A percentile compares a stretch with the other conserved stretches of the same genome.
phyloP scores from a whole-genome alignment of 2,113 vertebrate genomes.

The Sterrhoptilus dennistouni region DNA sequence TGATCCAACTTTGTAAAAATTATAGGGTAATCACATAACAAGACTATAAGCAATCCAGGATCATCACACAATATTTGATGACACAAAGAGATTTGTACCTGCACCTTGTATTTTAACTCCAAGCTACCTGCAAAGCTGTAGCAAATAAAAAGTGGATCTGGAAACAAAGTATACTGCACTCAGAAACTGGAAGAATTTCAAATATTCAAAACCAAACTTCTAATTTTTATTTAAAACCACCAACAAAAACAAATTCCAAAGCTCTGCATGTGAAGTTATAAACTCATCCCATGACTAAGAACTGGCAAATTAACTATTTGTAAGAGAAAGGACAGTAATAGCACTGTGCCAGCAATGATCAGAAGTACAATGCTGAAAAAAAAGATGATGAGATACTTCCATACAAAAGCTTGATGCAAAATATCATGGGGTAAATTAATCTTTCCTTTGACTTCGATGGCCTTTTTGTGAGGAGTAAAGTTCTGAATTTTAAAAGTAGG shows the following conservation, averaged over 20 bases:
- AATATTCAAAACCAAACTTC: not conserved
- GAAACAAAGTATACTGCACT: not conserved
- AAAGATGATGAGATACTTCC: not conserved
- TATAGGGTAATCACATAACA: not conserved
- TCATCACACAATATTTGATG: not conserved
- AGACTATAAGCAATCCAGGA: not conserved
- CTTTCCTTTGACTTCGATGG: not conserved
- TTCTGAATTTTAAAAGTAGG: not conserved
- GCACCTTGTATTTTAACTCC: not conserved
- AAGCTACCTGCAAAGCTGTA: not conserved
- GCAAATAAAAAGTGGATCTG: not conserved
- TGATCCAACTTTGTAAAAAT: not conserved
- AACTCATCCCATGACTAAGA: not conserved
- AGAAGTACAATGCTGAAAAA: not conserved
- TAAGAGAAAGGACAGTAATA: not conserved
- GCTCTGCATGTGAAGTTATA: not conserved
- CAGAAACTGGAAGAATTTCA: not conserved
- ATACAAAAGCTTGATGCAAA: not conserved
- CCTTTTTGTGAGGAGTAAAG: not conserved
- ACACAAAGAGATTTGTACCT: not conserved
- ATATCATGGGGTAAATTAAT: not conserved
- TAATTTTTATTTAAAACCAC: not conserved
- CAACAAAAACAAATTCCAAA: not conserved
- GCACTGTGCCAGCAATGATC: not conserved
- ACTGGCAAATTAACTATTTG: not conserved